phyloP scores from a whole-genome alignment of 2,888 invertebrate genomes.

The Drosophila phalerata region DNA sequence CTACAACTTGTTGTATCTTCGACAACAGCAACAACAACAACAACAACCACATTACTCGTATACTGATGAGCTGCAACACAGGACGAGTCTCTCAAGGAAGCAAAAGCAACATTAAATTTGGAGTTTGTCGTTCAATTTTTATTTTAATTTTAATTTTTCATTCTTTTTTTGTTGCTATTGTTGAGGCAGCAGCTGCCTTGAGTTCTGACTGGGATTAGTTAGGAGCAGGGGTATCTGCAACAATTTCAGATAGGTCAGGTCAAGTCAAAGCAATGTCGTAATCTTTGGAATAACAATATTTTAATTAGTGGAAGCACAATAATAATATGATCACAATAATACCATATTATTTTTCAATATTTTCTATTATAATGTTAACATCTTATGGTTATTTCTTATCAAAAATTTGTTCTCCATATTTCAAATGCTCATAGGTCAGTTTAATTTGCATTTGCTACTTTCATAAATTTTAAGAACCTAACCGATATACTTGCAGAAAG shows the following conservation, averaged over 20 bases:
- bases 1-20: slow-evolving; percentile 42
- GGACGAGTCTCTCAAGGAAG: slow-evolving; percentile 41
- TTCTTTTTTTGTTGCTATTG: slow-evolving; percentile 9
- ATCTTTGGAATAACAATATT: neutral
- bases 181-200: slow-evolving; percentile 19
- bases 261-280: neutral
- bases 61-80: slow-evolving; percentile 32
- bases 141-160: slow-evolving; percentile 14
- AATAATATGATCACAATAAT: no score
- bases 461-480: no score
- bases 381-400: no score
- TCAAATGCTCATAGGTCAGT: no score
- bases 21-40: slow-evolving; percentile 13
- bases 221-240: neutral
- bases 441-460: no score
- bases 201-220: neutral
- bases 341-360: no score
- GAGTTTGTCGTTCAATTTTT: slow-evolving; percentile 51
- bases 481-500: no score
- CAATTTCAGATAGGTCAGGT: slow-evolving; percentile 22
- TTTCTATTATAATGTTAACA: no score
- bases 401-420: no score
- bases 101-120: slow-evolving; percentile 44
- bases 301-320: no score
- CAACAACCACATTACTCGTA: slow-evolving; percentile 21